Evolutionary conservation across 1,140 invertebrate genomes (phyloP).

Genomic region (Ceratosolen solmsi): DNA sequence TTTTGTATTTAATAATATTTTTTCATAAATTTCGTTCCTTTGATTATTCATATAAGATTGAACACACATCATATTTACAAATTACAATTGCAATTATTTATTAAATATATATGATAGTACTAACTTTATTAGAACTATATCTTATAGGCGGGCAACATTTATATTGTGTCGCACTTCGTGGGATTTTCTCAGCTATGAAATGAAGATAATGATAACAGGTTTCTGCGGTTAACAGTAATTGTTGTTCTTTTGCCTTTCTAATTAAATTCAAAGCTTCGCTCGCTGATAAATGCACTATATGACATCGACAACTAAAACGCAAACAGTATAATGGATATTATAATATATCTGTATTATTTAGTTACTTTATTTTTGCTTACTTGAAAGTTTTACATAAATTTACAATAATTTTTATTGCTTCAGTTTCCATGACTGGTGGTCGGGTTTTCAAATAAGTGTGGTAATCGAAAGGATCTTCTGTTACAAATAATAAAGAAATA

Average conservation of each 20-base stretch:
- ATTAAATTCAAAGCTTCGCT: constrained; percentile 74
- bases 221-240: constrained; percentile 77
- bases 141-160: constrained; percentile 84
- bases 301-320: constrained; percentile 76
- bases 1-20: too few species aligned
- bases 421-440: constrained; percentile 79
- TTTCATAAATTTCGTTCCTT: not conserved
- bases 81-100: not conserved
- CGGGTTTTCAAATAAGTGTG: constrained; percentile 78
- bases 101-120: constrained; percentile 8
- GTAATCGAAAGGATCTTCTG: constrained; percentile 75
- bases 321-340: not conserved
- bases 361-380: constrained; percentile 65
- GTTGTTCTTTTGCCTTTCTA: constrained; percentile 66
- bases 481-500: not conserved
- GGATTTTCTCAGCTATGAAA: constrained; percentile 77
- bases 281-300: constrained; percentile 83
- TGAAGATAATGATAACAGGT: constrained; percentile 85
- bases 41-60: not conserved
- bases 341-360: not conserved
- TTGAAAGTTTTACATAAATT: constrained; percentile 75
- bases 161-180: constrained; percentile 77
- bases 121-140: constrained; percentile 75
- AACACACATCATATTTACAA: not conserved
- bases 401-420: constrained; percentile 77